Evolutionary conservation across 2,888 invertebrate genomes (phyloP), one percentile per base, ranked within the genome.

Genomic region (Platycnemis pennipes): DNA sequence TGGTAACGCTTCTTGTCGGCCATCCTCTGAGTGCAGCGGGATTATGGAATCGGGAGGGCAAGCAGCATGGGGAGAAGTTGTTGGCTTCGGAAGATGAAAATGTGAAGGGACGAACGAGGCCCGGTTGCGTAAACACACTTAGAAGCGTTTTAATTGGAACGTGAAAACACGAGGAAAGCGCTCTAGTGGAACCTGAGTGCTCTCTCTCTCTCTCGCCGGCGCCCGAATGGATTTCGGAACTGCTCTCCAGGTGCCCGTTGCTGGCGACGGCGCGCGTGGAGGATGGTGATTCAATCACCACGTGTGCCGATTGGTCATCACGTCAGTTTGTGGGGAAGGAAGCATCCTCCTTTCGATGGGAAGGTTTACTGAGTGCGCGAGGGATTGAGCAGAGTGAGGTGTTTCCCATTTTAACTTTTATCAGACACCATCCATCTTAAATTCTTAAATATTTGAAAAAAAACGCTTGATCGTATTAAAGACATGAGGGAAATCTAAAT

Each of bases 121-220:
- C 44, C 31, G 89, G 56, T 56, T 89, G 89, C 42, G 89, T 56
- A 89, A 89, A 89, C 89, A 89, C 89, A 26, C 89, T 53, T 42
- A 56, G 89, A 56, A 0, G 89, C 26, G 89, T 91, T 91, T 91
- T 91, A 91, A 91, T 91, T 91, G 91, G 63, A 91, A 56, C 56
- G 31, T 56, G 89, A 56, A 56, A 77, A 77, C 77, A 77, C 77
- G 89, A 42, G 42, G 8, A 44, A 53, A 37, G 53, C 5, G 53
- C 89, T 53, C 53, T 56, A 26, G 22, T 89, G 53, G 37, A 89
- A 42, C 89, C 53, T 42, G n/a, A 45, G 45, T 87, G 45, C 4
- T 77, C 77, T 31, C 77, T 77, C 77, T 77, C 77, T 77, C 86
- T 88, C 89, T 89, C 16, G 13, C 53, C 37, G 37, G 31, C 89